Evolutionary conservation across 2,797 vertebrate species (phyloP).

Genomic region (Meda fulgida): DNA sequence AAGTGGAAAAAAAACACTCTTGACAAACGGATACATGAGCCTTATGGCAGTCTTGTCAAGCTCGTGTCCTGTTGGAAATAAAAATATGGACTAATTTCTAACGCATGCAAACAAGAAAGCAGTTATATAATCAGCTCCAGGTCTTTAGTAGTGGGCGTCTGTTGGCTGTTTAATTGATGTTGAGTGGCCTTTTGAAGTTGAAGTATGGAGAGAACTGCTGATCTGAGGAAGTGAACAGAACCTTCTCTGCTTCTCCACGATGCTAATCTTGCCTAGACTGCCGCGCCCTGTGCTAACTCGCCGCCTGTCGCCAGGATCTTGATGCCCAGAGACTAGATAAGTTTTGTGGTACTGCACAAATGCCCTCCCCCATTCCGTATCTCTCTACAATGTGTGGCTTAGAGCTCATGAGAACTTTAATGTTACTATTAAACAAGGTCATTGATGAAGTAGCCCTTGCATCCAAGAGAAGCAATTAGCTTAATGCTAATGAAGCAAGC

Average conservation of each 20-base stretch:
- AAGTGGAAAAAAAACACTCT: slow-evolving; percentile 6
- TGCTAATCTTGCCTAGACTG: slow-evolving; percentile 61
- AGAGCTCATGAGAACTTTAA: slow-evolving; percentile 25
- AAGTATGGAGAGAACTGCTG: slow-evolving; percentile 52
- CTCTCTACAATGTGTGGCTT: slow-evolving; percentile 14
- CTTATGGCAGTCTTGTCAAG: slow-evolving; percentile 25
- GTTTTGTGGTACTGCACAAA: slow-evolving; percentile 48
- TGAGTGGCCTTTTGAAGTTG: slow-evolving; percentile 56
- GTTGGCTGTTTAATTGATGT: slow-evolving; percentile 59
- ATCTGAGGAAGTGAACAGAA: slow-evolving; percentile 56
- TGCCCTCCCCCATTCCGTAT: slow-evolving; percentile 22
- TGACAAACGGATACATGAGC: not conserved
- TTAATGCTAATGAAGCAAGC: slow-evolving; percentile 74
- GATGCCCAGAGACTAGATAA: slow-evolving; percentile 52
- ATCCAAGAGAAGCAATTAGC: slow-evolving; percentile 72
- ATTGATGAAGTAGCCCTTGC: slow-evolving; percentile 39
- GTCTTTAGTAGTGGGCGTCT: slow-evolving; percentile 54
- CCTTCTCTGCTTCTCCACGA: slow-evolving; percentile 52
- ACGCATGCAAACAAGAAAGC: slow-evolving; percentile 44
- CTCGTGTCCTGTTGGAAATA: slow-evolving; percentile 1
- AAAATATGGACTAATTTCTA: slow-evolving; percentile 41
- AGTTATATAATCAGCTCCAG: slow-evolving; percentile 47
- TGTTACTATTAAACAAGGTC: slow-evolving; percentile 23
- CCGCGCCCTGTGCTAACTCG: slow-evolving; percentile 50
- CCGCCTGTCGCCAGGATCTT: slow-evolving; percentile 38